Conservation (phyloP, 2,888 invertebrate genomes). For the Sepiola atlantica region DNA sequence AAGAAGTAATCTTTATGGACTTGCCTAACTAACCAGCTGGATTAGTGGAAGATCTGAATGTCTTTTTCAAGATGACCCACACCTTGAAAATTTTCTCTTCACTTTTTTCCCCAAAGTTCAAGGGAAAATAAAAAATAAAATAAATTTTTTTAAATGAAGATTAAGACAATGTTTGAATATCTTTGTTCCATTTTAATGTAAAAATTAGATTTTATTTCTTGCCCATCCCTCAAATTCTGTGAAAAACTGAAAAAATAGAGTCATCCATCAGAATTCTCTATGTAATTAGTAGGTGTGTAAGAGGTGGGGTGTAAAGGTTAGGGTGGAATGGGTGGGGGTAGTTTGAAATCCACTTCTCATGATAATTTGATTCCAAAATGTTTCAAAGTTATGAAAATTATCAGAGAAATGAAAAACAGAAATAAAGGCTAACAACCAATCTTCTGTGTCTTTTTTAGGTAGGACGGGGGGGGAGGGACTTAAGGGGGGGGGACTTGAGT, state of each 20-base stretch:
- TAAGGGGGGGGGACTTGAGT: neutral
- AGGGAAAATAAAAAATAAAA: too few species aligned
- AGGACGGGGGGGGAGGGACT: too few species aligned
- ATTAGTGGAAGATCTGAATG: too few species aligned
- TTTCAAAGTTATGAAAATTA: neutral
- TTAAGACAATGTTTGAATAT: too few species aligned
- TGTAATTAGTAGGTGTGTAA: neutral
- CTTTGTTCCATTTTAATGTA: too few species aligned
- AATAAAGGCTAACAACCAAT: neutral
- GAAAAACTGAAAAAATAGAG: neutral
- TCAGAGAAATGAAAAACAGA: neutral
- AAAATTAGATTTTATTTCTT: too few species aligned
- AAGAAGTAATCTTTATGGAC: neutral
- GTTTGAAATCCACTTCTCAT: neutral
- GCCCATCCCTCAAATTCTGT: neutral
- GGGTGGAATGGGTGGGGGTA: too few species aligned
- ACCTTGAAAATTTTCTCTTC: too few species aligned
- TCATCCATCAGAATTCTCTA: neutral
- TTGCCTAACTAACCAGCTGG: neutral
- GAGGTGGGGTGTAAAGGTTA: too few species aligned
- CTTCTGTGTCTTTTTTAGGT: neutral
- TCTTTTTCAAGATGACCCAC: too few species aligned
- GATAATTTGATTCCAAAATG: neutral
- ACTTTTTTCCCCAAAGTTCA: too few species aligned
- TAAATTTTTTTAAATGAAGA: too few species aligned